A percentile compares a stretch with the other conserved stretches of the same genome.
These are phyloP conservation scores for Mellilla xanthometata DNA, from an alignment of 2,888 invertebrate genomes.

Conservation along the genomic window DNA sequence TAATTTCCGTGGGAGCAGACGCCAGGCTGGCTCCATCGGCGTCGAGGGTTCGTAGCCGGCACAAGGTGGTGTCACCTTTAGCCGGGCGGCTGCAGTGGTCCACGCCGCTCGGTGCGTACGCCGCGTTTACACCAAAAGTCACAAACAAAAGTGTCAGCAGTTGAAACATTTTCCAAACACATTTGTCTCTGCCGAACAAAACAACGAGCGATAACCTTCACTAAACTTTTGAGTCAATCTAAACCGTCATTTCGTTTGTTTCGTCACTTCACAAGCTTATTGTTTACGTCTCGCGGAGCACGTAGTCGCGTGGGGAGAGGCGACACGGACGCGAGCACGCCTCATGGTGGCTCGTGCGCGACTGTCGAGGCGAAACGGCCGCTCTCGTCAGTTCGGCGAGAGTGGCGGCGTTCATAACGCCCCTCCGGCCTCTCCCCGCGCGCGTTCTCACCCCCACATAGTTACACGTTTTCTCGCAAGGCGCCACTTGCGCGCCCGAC, in stretches of 20 bases:
- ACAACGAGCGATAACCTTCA: conserved; percentile 48
- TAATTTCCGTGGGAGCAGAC: conserved; percentile 85
- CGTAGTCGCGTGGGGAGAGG: conserved; percentile 56
- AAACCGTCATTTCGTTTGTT: conserved; percentile 43
- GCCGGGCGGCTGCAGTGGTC: conserved; percentile 64
- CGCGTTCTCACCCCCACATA: conserved; percentile 63
- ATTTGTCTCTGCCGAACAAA: conserved; percentile 61
- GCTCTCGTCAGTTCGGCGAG: conserved; percentile 58
- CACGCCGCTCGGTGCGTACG: conserved; percentile 67
- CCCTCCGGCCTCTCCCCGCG: conserved; percentile 62
- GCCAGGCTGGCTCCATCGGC: conserved; percentile 85
- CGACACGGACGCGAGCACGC: conserved; percentile 64
- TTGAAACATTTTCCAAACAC: conserved; percentile 77
- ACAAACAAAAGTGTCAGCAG: conserved; percentile 77
- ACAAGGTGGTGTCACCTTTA: conserved; percentile 83
- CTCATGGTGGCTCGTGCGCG: conserved; percentile 70
- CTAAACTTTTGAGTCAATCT: conserved; percentile 44
- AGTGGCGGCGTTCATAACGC: conserved; percentile 63
- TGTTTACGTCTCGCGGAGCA: conserved; percentile 73
- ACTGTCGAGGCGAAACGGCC: conserved; percentile 60
- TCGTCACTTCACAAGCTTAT: conserved; percentile 62
- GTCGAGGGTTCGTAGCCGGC: conserved; percentile 87
- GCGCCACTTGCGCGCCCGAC: conserved; percentile 75
- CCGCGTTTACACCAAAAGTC: conserved; percentile 75
- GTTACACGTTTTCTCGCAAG: conserved; percentile 74